A percentile compares a stretch with the other conserved stretches of the same genome.
phyloP scores from a whole-genome alignment of 1,140 invertebrate genomes.

The Trichomalopsis sarcophagae region DNA sequence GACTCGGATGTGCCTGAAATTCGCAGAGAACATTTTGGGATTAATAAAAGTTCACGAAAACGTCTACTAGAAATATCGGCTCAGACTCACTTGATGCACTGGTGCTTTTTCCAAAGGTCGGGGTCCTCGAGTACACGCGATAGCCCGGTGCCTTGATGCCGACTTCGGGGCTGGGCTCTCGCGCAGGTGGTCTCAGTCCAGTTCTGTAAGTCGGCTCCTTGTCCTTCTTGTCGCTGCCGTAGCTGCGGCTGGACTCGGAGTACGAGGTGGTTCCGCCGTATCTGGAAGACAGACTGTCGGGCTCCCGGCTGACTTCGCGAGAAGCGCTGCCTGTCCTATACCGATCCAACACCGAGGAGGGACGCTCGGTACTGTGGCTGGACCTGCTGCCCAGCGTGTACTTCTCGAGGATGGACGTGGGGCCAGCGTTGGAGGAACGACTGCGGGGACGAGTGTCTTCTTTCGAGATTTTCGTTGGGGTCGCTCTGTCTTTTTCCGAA shows the following conservation, averaged over 20 bases:
- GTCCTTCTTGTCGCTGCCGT: constrained; percentile 66
- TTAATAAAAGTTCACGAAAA: neutral
- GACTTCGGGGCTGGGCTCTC: constrained; percentile 69
- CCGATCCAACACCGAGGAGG: constrained; percentile 68
- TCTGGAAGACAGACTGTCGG: constrained; percentile 62
- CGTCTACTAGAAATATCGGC: too few relatives aligned
- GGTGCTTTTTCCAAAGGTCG: constrained; percentile 61
- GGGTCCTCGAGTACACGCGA: constrained; percentile 62
- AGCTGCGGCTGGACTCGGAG: constrained; percentile 60
- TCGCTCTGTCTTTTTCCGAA: constrained; percentile 65
- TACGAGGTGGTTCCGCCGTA: constrained; percentile 62
- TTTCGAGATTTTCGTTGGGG: constrained; percentile 58
- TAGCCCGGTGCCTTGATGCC: constrained; percentile 61
- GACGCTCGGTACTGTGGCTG: constrained; percentile 56
- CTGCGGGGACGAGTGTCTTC: constrained; percentile 66
- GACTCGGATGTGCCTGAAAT: constrained; percentile 31
- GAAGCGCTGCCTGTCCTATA: constrained; percentile 64
- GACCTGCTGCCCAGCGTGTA: constrained; percentile 66
- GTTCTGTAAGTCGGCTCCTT: constrained; percentile 59
- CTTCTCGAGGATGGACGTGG: constrained; percentile 67
- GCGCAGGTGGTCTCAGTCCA: constrained; percentile 62
- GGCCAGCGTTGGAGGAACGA: constrained; percentile 60
- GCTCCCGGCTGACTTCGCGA: constrained; percentile 66
- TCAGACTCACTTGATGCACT: constrained; percentile 60
- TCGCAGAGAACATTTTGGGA: neutral